Evolutionary conservation across 1,140 invertebrate species (phyloP).

Genomic region (Glossosoma conforme): DNA sequence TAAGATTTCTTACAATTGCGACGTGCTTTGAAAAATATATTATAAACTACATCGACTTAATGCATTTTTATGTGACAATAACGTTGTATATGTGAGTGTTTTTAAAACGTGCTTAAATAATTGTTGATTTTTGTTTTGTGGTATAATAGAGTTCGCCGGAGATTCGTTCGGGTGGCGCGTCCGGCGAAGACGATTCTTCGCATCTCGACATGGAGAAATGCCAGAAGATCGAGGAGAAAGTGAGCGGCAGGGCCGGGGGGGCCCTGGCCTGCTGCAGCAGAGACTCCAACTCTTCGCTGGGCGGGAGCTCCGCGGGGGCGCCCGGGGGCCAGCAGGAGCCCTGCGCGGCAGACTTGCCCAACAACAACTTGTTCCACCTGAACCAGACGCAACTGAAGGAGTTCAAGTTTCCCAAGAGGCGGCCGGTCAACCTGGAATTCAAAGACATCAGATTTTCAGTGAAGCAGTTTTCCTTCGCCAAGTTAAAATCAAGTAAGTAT

Average conservation of each 20-base stretch:
- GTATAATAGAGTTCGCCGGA: too few species aligned
- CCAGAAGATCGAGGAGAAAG: background rate
- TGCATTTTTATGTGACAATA: too few species aligned
- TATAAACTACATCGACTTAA: too few species aligned
- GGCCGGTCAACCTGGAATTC: constrained; percentile 63
- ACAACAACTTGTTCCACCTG: constrained; percentile 43
- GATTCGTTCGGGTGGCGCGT: too few species aligned
- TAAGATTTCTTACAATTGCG: too few species aligned
- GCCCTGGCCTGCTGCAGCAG: constrained; percentile 23
- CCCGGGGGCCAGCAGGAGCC: background rate
- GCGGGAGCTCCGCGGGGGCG: constrained; percentile 13
- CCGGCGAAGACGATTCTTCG: too few species aligned
- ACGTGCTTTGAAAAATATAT: too few species aligned
- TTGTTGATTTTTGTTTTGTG: too few species aligned
- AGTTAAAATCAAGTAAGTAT: constrained; percentile 41
- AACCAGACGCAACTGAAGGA: constrained; percentile 32
- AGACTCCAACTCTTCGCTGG: constrained; percentile 19
- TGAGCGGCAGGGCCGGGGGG: constrained; percentile 16
- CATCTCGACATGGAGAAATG: constrained; percentile 13
- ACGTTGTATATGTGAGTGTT: too few species aligned
- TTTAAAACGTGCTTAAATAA: too few species aligned
- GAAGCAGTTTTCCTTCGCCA: constrained; percentile 36
- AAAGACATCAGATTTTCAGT: constrained; percentile 63
- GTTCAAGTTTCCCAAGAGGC: constrained; percentile 33
- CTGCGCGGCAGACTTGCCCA: constrained; percentile 25